Evolutionary conservation across 2,113 vertebrate species (phyloP).

Genomic region (Orycteropus afer): DNA sequence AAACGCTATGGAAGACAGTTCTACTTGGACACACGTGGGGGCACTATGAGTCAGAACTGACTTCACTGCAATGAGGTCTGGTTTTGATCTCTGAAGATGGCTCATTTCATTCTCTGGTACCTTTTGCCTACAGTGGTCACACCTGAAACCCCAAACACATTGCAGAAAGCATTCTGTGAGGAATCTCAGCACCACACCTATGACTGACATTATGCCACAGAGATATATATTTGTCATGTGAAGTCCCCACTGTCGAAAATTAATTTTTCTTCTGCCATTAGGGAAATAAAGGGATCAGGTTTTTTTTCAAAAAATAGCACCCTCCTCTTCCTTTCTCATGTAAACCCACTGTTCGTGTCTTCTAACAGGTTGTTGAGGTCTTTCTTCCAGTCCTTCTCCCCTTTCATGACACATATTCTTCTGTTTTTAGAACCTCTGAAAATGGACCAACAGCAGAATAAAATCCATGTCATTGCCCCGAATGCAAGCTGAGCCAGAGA

Average conservation of each 20-base stretch:
- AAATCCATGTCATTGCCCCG: accelerated
- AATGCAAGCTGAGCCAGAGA: not conserved
- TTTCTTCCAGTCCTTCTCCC: not conserved
- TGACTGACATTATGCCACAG: not conserved
- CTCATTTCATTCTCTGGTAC: accelerated
- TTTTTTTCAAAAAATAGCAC: constrained; percentile 11
- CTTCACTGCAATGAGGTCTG: too few relatives aligned
- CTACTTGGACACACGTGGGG: not conserved
- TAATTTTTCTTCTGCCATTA: not conserved
- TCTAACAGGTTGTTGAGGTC: not conserved
- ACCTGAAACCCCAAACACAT: accelerated
- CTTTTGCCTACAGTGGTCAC: accelerated
- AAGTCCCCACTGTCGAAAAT: not conserved
- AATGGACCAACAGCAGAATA: not conserved
- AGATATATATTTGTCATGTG: not conserved
- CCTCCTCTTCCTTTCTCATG: not conserved
- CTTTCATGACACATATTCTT: accelerated
- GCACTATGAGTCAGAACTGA: not conserved
- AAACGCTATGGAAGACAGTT: not conserved
- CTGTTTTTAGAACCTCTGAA: not conserved
- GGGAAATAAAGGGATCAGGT: not conserved
- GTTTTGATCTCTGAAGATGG: accelerated
- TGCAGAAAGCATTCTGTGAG: accelerated
- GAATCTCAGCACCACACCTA: accelerated
- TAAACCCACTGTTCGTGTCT: not conserved